Conservation (phyloP, 2,797 vertebrate species). For the Huso huso region DNA sequence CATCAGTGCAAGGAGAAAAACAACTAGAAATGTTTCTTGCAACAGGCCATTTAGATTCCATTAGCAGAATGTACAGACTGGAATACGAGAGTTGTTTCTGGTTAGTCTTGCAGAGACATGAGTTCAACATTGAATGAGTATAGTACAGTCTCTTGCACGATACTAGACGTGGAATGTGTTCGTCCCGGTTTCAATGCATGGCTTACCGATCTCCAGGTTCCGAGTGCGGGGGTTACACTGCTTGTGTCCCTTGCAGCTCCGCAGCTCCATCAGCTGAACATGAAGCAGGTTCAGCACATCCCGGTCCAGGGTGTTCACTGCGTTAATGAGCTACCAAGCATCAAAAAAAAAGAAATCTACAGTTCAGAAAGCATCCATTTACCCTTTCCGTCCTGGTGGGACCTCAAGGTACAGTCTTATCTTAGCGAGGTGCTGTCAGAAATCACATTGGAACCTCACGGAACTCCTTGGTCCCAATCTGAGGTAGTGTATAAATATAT, state of each 20-base stretch:
- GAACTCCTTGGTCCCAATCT: too few relatives aligned
- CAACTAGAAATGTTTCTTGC: too few relatives aligned
- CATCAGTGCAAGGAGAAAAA: too few relatives aligned
- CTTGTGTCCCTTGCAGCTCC: conserved; percentile 86
- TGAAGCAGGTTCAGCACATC: conserved; percentile 82
- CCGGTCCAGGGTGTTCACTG: conserved; percentile 78
- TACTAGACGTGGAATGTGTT: neutral
- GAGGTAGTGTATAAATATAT: conserved; percentile 9
- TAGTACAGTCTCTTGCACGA: too few relatives aligned
- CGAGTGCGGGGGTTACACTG: conserved; percentile 86
- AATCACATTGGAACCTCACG: too few relatives aligned
- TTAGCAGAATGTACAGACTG: too few relatives aligned
- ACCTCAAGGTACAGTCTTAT: too few relatives aligned
- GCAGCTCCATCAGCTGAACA: conserved; percentile 82
- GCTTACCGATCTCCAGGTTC: conserved; percentile 80
- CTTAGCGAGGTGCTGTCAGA: too few relatives aligned
- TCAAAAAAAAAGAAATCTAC: conserved; percentile 15
- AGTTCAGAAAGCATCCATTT: neutral
- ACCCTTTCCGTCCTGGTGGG: neutral
- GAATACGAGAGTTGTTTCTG: too few relatives aligned
- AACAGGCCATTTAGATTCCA: too few relatives aligned
- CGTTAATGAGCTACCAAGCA: conserved; percentile 77
- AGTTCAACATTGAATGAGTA: too few relatives aligned
- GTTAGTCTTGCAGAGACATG: too few relatives aligned
- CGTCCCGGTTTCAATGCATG: conserved; percentile 13